phyloP scores from a whole-genome alignment of 2,888 invertebrate species.

The Acleris literana region DNA sequence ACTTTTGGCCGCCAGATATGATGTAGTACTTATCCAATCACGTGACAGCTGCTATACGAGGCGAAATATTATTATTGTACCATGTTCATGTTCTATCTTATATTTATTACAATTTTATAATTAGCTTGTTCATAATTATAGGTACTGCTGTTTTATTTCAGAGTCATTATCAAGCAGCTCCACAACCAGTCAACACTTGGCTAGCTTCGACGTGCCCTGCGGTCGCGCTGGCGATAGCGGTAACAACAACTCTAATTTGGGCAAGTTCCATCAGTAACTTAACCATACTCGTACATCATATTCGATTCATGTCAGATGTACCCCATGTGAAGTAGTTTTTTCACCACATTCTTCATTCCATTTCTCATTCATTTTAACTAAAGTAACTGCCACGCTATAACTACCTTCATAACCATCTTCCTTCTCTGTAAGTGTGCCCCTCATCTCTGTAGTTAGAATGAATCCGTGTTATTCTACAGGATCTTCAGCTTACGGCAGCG shows the following conservation, averaged over 20 bases:
- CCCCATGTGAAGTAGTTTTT: too few relatives aligned
- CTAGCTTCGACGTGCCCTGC: constrained; percentile 59
- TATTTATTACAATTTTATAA: neutral
- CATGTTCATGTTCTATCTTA: too few relatives aligned
- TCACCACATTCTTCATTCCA: too few relatives aligned
- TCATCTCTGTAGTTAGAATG: neutral
- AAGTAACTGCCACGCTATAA: too few relatives aligned
- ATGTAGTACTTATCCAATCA: too few relatives aligned
- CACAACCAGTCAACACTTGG: constrained; percentile 79
- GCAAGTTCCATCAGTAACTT: neutral
- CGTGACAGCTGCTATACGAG: too few relatives aligned
- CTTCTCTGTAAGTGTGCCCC: neutral
- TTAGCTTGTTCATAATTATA: neutral
- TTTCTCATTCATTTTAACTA: too few relatives aligned
- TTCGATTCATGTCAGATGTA: too few relatives aligned
- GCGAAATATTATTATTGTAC: too few relatives aligned
- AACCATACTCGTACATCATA: too few relatives aligned
- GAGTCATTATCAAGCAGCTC: constrained; percentile 86
- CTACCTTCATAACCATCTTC: neutral
- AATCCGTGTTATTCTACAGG: constrained; percentile 43
- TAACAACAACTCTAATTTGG: constrained; percentile 43
- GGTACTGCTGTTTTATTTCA: constrained; percentile 45
- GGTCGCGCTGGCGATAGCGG: constrained; percentile 59
- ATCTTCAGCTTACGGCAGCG: constrained; percentile 58
- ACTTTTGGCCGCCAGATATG: too few relatives aligned